Percentiles rank a stretch among this genome's conserved stretches.
phyloP scores from a whole-genome alignment of 2,888 invertebrate species.

The Micoletzkya japonica region DNA sequence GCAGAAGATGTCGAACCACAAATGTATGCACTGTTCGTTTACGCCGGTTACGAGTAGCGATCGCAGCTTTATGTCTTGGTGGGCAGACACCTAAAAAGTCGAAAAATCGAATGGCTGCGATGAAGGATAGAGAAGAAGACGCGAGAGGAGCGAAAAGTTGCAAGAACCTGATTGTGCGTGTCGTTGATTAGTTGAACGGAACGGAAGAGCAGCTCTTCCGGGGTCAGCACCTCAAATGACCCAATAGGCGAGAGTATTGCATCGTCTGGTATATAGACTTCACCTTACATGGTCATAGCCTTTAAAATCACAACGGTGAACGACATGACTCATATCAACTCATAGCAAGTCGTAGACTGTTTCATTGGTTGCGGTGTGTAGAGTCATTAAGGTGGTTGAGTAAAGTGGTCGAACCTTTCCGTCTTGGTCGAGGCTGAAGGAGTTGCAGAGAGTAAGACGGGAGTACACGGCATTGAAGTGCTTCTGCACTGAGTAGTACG shows the following conservation, averaged over 20 bases:
- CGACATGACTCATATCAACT: too few species aligned
- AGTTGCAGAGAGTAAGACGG: constrained; percentile 91
- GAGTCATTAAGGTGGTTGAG: too few species aligned
- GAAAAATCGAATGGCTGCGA: constrained; percentile 69
- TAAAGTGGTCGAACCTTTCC: constrained; percentile 76
- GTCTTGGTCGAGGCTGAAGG: constrained; percentile 94
- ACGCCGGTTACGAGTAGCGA: constrained; percentile 65
- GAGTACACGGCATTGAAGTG: constrained; percentile 98
- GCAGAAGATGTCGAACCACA: constrained; percentile 96
- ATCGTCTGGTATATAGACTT: not conserved
- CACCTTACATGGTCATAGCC: too few species aligned
- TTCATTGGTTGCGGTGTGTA: too few species aligned
- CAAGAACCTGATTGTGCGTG: constrained; percentile 83
- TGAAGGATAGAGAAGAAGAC: not conserved
- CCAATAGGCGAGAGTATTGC: not conserved
- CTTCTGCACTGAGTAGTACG: constrained; percentile 91
- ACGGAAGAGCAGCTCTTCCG: constrained; percentile 79
- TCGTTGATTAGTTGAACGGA: constrained; percentile 94
- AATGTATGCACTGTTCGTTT: constrained; percentile 81
- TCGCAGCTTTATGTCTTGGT: constrained; percentile 97
- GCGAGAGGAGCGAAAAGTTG: not conserved
- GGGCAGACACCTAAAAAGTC: constrained; percentile 73
- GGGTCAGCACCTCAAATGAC: constrained; percentile 77
- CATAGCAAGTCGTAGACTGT: too few species aligned
- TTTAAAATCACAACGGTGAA: too few species aligned